Evolutionary conservation across 2,888 invertebrate species (phyloP).

Genomic region (Ischnus inquisitorius): DNA sequence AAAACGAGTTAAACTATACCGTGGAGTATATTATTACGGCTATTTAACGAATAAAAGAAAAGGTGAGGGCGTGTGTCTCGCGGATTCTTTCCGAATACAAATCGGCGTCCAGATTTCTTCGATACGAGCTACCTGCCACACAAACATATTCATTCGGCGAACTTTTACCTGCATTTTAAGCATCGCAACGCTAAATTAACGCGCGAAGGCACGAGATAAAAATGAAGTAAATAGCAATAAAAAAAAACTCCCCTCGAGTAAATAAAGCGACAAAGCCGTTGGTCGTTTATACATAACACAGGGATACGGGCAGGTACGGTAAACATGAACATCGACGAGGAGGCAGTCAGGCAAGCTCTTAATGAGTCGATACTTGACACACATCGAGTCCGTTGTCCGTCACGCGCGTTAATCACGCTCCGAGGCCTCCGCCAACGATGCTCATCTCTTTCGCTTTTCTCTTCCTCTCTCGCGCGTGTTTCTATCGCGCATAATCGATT

Average conservation of each 20-base stretch:
- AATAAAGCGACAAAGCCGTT: constrained; percentile 32
- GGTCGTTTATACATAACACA: constrained; percentile 27
- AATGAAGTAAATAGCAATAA: constrained; percentile 58
- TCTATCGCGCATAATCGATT: constrained; percentile 41
- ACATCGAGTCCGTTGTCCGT: constrained; percentile 66
- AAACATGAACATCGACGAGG: constrained; percentile 36
- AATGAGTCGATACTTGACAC: constrained; percentile 71
- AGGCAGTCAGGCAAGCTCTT: constrained; percentile 57
- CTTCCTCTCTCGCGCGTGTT: constrained; percentile 3
- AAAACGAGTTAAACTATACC: not conserved
- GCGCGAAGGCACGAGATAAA: constrained; percentile 42
- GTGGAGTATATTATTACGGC: constrained; percentile 22
- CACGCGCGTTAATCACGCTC: constrained; percentile 67
- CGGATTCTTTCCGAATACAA: constrained; percentile 39
- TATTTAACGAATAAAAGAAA: constrained; percentile 33
- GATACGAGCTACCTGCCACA: not conserved
- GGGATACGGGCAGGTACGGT: constrained; percentile 21
- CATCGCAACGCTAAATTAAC: constrained; percentile 33
- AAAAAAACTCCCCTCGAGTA: constrained; percentile 62
- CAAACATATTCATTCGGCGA: constrained; percentile 3
- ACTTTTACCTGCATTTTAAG: constrained; percentile 19
- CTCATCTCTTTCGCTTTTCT: constrained; percentile 18
- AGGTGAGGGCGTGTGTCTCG: not conserved
- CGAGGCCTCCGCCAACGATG: constrained; percentile 53
- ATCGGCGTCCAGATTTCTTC: constrained; percentile 27